phyloP scores from a whole-genome alignment of 1,140 invertebrate genomes.

The Pseudobourletiella spinata region DNA sequence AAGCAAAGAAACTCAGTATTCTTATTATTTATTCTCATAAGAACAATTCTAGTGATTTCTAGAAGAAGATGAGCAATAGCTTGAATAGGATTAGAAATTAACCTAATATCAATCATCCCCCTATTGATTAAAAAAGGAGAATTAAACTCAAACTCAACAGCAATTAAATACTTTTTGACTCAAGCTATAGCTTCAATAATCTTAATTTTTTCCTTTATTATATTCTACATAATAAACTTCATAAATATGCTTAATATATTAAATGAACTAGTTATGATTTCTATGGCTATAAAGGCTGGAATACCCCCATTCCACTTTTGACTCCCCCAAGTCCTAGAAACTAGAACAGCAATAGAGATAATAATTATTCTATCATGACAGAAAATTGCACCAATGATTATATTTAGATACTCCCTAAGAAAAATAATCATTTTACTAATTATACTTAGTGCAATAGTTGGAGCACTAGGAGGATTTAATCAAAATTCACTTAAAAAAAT shows the following conservation, averaged over 20 bases:
- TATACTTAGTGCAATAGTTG: slow-evolving; percentile 4
- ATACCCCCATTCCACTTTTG: slow-evolving; percentile 28
- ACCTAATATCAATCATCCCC: slow-evolving; percentile 32
- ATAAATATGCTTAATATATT: background rate
- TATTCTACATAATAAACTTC: background rate
- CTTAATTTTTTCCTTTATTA: slow-evolving; percentile 17
- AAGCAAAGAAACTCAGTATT: slow-evolving; percentile 20
- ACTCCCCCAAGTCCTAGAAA: slow-evolving; percentile 24
- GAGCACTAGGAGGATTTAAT: slow-evolving; percentile 26
- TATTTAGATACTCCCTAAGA: slow-evolving; percentile 7
- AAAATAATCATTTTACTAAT: slow-evolving; percentile 10
- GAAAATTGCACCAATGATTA: slow-evolving; percentile 27
- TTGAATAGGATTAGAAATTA: slow-evolving; percentile 30
- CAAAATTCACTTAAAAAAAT: slow-evolving; percentile 26
- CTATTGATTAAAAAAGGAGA: slow-evolving; percentile 21
- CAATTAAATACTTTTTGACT: slow-evolving; percentile 32
- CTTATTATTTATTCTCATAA: slow-evolving; percentile 10
- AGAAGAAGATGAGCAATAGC: slow-evolving; percentile 7
- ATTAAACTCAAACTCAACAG: background rate
- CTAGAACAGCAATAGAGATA: background rate
- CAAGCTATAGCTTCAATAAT: slow-evolving; percentile 26
- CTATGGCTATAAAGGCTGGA: slow-evolving; percentile 21
- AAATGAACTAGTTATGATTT: background rate
- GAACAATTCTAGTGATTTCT: slow-evolving; percentile 14
- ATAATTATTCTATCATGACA: slow-evolving; percentile 29